Evolutionary conservation across 2,888 invertebrate genomes (phyloP).

Genomic region (Endotricha flammealis): DNA sequence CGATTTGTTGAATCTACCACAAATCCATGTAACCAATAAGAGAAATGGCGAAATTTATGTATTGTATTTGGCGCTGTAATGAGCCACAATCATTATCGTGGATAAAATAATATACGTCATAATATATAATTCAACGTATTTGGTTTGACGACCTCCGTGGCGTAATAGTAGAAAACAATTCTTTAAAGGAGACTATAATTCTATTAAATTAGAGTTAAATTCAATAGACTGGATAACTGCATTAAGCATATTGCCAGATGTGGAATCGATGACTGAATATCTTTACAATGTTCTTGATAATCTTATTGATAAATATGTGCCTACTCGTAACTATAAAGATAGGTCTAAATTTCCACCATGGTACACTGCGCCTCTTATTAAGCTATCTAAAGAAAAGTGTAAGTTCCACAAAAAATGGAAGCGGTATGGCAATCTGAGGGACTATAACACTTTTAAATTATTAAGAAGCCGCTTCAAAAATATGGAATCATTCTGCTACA

Average conservation of each 20-base stretch:
- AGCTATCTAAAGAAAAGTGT: constrained; percentile 9
- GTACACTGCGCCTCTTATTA: constrained; percentile 9
- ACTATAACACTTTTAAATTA: constrained; percentile 8
- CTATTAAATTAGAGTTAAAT: background rate
- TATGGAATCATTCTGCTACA: too few species aligned
- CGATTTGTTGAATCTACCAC: too few species aligned
- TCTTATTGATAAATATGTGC: constrained; percentile 9
- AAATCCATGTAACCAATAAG: too few species aligned
- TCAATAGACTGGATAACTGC: background rate
- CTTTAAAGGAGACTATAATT: constrained; percentile 3
- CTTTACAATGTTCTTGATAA: constrained; percentile 4
- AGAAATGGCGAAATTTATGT: too few species aligned
- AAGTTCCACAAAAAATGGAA: constrained; percentile 10
- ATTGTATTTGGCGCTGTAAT: too few species aligned
- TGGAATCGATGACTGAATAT: constrained; percentile 1
- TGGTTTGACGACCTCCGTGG: too few species aligned
- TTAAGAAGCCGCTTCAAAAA: constrained; percentile 7
- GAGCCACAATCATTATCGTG: too few species aligned
- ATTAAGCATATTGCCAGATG: background rate
- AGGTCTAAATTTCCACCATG: constrained; percentile 6
- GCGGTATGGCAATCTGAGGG: constrained; percentile 7
- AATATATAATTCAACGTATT: too few species aligned
- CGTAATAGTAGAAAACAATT: constrained; percentile 2
- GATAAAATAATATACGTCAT: too few species aligned
- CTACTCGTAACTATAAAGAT: background rate